Conservation (phyloP, 2,113 vertebrate genomes). For the Sceloporus tristichus region DNA sequence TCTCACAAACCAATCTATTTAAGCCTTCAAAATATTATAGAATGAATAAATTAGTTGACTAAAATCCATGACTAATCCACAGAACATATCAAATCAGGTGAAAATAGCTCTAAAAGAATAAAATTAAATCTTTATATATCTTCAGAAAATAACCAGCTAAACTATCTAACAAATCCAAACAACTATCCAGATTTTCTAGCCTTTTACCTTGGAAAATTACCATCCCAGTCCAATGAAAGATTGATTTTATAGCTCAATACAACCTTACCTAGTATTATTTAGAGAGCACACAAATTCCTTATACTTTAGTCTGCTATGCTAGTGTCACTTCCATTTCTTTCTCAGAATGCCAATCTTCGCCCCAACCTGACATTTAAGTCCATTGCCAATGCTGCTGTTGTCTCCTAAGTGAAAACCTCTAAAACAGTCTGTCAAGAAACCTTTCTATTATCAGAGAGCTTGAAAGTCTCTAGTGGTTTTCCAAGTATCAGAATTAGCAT, state of each 20-base stretch:
- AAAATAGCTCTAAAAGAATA: neutral
- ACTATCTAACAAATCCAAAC: constrained; percentile 1
- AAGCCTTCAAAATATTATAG: neutral
- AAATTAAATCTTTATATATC: neutral
- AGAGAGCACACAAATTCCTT: neutral
- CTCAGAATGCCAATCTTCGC: too few species aligned
- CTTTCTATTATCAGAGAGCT: constrained; percentile 27
- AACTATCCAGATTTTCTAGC: neutral
- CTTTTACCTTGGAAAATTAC: neutral
- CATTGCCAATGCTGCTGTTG: neutral
- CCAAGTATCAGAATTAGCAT: constrained; percentile 15
- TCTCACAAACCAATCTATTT: neutral
- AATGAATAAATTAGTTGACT: neutral
- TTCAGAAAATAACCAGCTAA: neutral
- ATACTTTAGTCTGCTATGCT: neutral
- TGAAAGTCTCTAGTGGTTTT: constrained; percentile 17
- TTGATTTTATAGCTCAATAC: neutral
- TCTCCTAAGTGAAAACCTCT: neutral
- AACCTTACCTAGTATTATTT: neutral
- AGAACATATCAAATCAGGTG: neutral
- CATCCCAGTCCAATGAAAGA: neutral
- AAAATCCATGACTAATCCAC: too few species aligned
- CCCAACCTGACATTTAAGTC: too few species aligned
- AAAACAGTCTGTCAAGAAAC: neutral
- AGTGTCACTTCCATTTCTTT: neutral